These are phyloP conservation scores for Ophion ventricosus DNA, from an alignment of 2,888 invertebrate species.

Conservation along the genomic window DNA sequence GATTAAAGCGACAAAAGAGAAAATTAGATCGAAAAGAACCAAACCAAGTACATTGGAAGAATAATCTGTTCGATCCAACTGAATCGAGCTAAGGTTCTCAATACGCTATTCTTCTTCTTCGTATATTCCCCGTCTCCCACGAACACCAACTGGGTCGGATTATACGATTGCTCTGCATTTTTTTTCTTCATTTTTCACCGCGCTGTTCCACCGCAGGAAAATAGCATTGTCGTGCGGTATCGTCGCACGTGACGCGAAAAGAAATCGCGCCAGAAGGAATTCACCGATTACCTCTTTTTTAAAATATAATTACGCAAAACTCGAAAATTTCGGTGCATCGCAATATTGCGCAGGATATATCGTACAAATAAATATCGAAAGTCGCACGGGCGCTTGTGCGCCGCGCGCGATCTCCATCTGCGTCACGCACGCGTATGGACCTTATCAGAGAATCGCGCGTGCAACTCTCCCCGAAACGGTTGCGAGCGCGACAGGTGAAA, in stretches of 20 bases:
- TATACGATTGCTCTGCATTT: too few species aligned
- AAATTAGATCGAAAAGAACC: too few species aligned
- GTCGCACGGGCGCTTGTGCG: background rate
- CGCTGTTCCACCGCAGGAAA: too few species aligned
- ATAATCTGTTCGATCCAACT: too few species aligned
- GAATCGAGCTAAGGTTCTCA: too few species aligned
- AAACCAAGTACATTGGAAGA: too few species aligned
- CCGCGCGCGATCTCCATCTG: constrained; percentile 67
- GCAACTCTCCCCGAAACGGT: constrained; percentile 38
- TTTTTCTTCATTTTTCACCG: too few species aligned
- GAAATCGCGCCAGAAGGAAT: background rate
- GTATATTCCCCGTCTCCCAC: too few species aligned
- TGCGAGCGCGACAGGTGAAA: constrained; percentile 63
- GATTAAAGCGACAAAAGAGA: too few species aligned
- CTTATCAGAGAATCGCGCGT: constrained; percentile 54
- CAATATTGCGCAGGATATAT: constrained; percentile 22
- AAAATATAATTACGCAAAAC: constrained; percentile 39
- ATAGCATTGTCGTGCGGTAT: background rate
- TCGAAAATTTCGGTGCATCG: constrained; percentile 12
- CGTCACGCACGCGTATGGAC: constrained; percentile 62
- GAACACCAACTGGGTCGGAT: too few species aligned
- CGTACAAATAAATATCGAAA: background rate
- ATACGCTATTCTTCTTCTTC: too few species aligned
- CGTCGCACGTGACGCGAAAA: background rate
- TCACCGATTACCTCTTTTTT: constrained; percentile 38